phyloP scores from a whole-genome alignment of 1,140 invertebrate genomes.

The Daktulosphaira vitifoliae region DNA sequence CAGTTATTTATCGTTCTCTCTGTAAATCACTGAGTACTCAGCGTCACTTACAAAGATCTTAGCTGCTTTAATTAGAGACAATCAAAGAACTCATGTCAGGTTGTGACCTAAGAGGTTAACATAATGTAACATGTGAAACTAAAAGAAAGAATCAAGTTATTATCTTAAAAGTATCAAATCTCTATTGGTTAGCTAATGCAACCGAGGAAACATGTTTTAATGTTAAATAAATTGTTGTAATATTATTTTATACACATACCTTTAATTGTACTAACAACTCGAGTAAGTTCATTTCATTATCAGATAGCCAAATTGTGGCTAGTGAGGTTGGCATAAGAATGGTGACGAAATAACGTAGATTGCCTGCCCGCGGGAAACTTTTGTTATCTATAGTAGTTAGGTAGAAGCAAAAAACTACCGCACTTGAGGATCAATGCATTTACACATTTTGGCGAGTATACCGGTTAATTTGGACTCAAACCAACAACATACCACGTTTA shows the following conservation, averaged over 20 bases:
- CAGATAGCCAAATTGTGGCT: no score
- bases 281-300: no score
- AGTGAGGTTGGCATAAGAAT: neutral
- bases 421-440: conserved; percentile 20
- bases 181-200: no score
- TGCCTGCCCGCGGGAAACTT: neutral
- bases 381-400: neutral
- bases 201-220: no score
- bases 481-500: conserved; percentile 11
- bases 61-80: conserved; percentile 11
- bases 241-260: no score
- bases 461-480: conserved; percentile 30
- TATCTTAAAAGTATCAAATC: no score
- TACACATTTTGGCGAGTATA: conserved; percentile 28
- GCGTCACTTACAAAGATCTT: conserved; percentile 16
- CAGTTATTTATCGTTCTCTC: conserved; percentile 13
- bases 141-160: no score
- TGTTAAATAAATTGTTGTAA: no score
- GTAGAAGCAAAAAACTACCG: conserved; percentile 11
- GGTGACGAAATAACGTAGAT: conserved; percentile 17
- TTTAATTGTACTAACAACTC: no score
- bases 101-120: no score
- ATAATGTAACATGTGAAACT: no score
- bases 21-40: conserved; percentile 19
- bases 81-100: neutral